phyloP scores from a whole-genome alignment of 2,888 invertebrate genomes.

The Macrophya annulata region DNA sequence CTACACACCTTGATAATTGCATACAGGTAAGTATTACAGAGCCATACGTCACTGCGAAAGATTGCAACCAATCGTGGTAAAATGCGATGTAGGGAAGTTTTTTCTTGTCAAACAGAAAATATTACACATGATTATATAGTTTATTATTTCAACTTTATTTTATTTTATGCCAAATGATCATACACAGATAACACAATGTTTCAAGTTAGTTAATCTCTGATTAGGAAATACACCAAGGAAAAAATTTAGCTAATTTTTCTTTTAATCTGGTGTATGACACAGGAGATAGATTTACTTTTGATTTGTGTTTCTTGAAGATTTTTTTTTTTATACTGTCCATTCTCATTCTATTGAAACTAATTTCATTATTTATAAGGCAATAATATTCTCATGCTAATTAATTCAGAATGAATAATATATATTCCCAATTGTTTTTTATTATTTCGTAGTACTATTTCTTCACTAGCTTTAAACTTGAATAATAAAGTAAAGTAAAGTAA shows the following conservation, averaged over 20 bases:
- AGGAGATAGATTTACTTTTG: constrained; percentile 30
- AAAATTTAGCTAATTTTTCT: constrained; percentile 7
- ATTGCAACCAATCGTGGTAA: too few relatives aligned
- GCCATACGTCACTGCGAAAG: too few relatives aligned
- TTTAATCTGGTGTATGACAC: background rate
- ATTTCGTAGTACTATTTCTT: constrained; percentile 31
- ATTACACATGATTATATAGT: background rate
- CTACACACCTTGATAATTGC: too few relatives aligned
- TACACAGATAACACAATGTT: constrained; percentile 70
- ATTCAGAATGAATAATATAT: constrained; percentile 36
- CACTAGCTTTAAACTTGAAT: constrained; percentile 21
- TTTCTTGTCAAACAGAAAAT: background rate
- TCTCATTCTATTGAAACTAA: background rate
- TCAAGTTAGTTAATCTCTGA: constrained; percentile 61
- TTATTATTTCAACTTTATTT: constrained; percentile 66
- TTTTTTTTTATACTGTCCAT: background rate
- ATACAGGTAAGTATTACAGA: too few relatives aligned
- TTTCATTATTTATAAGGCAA: background rate
- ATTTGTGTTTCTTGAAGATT: background rate
- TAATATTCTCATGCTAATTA: constrained; percentile 27
- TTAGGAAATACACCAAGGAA: constrained; percentile 15
- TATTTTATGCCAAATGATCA: constrained; percentile 68
- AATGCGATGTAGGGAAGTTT: background rate
- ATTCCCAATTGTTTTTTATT: background rate
- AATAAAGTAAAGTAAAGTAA: constrained; percentile 25